Conservation (phyloP, 2,797 vertebrate genomes). For the Macropus fuliginosus region DNA sequence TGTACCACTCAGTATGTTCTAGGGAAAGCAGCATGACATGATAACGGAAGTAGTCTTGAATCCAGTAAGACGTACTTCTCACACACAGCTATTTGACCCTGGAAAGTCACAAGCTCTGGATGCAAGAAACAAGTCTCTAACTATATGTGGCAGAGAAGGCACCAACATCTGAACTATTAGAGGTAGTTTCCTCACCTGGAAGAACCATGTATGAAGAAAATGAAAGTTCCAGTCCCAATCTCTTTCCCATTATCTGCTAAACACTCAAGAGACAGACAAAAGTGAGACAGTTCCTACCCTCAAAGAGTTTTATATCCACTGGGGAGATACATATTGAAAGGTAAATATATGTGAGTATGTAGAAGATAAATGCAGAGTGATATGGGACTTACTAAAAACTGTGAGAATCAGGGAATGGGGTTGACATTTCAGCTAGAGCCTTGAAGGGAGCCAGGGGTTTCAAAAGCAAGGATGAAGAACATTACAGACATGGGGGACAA, state of each 20-base stretch:
- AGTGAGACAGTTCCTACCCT: background rate
- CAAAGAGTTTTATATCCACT: background rate
- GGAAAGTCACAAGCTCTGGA: background rate
- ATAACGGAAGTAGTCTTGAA: background rate
- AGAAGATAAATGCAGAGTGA: background rate
- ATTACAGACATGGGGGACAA: background rate
- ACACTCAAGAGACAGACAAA: background rate
- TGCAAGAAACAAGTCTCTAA: background rate
- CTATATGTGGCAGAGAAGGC: background rate
- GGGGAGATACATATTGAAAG: background rate
- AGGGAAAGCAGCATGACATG: background rate
- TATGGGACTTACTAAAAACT: background rate
- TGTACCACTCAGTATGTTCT: background rate
- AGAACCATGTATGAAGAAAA: background rate
- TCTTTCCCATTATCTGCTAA: background rate
- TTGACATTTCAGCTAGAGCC: background rate
- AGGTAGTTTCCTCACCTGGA: background rate
- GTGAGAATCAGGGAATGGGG: background rate
- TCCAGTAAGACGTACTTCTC: background rate
- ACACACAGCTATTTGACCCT: background rate
- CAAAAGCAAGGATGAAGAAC: background rate
- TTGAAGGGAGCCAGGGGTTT: background rate
- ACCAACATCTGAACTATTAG: background rate
- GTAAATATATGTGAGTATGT: background rate
- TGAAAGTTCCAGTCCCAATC: background rate